A percentile compares a stretch with the other conserved stretches of the same genome.
phyloP scores from a whole-genome alignment of 2,888 invertebrate genomes.

The Hedychridium roseum region DNA sequence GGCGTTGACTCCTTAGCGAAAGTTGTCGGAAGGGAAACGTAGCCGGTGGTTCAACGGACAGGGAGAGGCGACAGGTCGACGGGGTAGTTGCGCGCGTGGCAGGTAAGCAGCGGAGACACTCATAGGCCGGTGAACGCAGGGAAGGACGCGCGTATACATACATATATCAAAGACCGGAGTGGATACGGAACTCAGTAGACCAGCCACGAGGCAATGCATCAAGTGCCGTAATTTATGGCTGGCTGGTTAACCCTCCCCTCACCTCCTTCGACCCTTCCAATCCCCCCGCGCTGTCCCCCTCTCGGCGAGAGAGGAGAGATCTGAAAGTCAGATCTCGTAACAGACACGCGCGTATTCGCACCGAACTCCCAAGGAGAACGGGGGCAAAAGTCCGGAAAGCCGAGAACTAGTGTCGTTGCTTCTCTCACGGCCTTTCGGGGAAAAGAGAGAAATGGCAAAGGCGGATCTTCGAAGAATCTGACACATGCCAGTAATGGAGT shows the following conservation, averaged over 20 bases:
- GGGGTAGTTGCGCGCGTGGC: too few species aligned
- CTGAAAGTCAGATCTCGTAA: constrained; percentile 53
- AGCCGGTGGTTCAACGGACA: too few species aligned
- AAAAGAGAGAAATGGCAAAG: not conserved
- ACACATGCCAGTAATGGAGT: too few species aligned
- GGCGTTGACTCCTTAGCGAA: too few species aligned
- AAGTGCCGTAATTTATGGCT: constrained; percentile 55
- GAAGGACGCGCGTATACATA: constrained; percentile 20
- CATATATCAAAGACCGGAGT: constrained; percentile 44
- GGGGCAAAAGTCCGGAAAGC: not conserved
- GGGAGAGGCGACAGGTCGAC: too few species aligned
- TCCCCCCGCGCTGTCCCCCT: constrained; percentile 19
- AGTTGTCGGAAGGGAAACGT: too few species aligned
- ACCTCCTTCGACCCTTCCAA: too few species aligned
- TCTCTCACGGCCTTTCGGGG: constrained; percentile 9
- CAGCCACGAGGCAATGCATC: constrained; percentile 52
- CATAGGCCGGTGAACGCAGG: too few species aligned
- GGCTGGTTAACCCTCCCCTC: constrained; percentile 50
- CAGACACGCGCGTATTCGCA: constrained; percentile 1
- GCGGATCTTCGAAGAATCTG: constrained; percentile 7
- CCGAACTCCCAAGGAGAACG: constrained; percentile 8
- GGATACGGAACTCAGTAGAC: constrained; percentile 44
- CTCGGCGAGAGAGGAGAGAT: constrained; percentile 36
- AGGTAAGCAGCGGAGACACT: constrained; percentile 24
- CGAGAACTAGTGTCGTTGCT: constrained; percentile 1